Evolutionary conservation across 2,113 vertebrate genomes (phyloP).

Genomic region (Phrynocephalus versicolor): DNA sequence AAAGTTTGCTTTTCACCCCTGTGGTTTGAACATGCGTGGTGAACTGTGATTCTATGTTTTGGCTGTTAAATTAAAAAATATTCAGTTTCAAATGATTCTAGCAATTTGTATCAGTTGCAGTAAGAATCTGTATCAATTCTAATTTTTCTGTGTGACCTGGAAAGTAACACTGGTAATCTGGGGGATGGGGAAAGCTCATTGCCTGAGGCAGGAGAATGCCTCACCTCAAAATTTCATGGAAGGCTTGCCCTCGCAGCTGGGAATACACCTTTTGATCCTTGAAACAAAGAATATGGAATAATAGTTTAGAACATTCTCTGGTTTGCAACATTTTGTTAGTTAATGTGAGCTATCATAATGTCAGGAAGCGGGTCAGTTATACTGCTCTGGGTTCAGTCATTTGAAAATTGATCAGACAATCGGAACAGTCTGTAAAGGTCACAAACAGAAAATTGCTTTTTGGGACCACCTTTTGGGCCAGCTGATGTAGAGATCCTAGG

Average conservation of each 20-base stretch:
- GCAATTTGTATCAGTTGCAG: neutral
- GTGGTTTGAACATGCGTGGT: too few relatives aligned
- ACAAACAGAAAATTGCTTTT: neutral
- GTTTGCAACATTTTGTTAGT: neutral
- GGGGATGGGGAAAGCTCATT: too few relatives aligned
- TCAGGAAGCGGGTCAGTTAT: neutral
- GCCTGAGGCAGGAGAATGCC: too few relatives aligned
- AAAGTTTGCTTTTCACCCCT: too few relatives aligned
- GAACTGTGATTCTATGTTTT: too few relatives aligned
- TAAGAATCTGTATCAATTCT: neutral
- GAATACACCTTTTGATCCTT: too few relatives aligned
- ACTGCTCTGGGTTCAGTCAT: neutral
- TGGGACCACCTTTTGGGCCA: neutral
- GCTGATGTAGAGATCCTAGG: neutral
- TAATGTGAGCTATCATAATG: neutral
- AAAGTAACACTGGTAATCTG: neutral
- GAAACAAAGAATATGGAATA: neutral
- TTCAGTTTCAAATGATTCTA: neutral
- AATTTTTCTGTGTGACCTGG: neutral
- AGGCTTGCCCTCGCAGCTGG: too few relatives aligned
- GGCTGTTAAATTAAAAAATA: neutral
- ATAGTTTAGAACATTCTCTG: neutral
- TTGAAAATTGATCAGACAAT: neutral
- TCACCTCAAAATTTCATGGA: too few relatives aligned
- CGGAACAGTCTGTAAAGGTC: neutral